Percentiles rank a stretch among this genome's conserved stretches.
Conservation (phyloP, 1,140 invertebrate species). For the Drosophila mojavensis region DNA sequence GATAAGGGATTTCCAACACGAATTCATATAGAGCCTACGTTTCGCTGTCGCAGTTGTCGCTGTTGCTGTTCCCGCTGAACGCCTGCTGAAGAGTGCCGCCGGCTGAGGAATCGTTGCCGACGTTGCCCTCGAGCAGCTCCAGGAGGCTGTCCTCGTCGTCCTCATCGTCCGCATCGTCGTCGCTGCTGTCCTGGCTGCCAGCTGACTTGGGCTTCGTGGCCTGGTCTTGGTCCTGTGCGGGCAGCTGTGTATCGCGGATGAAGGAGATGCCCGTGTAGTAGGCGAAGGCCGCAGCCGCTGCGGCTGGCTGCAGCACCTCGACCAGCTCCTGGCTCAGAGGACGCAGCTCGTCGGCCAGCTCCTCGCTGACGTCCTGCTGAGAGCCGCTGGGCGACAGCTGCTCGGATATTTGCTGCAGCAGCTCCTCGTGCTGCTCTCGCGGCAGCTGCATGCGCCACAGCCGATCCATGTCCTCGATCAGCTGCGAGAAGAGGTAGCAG, state of each 20-base stretch:
- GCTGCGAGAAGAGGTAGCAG: constrained; percentile 76
- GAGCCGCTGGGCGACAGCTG: constrained; percentile 62
- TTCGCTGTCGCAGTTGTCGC: constrained; percentile 60
- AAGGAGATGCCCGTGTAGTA: constrained; percentile 81
- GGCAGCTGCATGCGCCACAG: constrained; percentile 72
- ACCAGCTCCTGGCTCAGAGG: constrained; percentile 72
- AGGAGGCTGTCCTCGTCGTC: constrained; percentile 60
- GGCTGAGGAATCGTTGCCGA: constrained; percentile 37
- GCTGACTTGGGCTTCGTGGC: constrained; percentile 16
- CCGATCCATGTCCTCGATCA: constrained; percentile 77
- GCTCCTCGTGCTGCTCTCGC: constrained; percentile 65
- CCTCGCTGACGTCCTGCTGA: constrained; percentile 33
- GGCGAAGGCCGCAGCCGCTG: constrained; percentile 72
- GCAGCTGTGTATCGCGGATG: constrained; percentile 61
- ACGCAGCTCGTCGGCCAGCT: constrained; percentile 49
- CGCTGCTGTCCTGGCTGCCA: constrained; percentile 66
- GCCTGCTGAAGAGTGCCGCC: constrained; percentile 60
- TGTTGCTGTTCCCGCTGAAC: constrained; percentile 49
- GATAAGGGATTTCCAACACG: not conserved
- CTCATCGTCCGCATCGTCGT: constrained; percentile 69
- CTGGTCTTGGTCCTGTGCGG: constrained; percentile 3
- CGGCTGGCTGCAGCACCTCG: constrained; percentile 66
- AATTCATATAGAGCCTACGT: constrained; percentile 44
- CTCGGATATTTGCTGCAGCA: constrained; percentile 73
- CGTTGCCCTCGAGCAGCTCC: constrained; percentile 49